Evolutionary conservation across 2,888 invertebrate species (phyloP).

Genomic region (Sphinx pinastri): DNA sequence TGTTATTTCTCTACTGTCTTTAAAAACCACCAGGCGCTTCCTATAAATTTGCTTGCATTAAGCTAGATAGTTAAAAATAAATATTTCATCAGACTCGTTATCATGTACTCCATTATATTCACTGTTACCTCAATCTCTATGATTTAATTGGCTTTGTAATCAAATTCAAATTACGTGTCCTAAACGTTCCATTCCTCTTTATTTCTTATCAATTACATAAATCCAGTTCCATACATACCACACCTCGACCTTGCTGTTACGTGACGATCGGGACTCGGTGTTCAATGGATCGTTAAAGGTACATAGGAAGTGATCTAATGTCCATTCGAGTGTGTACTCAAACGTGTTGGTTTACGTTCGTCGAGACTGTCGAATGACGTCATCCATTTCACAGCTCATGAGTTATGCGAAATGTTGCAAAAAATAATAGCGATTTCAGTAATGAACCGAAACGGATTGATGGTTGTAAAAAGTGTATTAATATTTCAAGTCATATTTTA

Average conservation of each 20-base stretch:
- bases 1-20: too few relatives aligned
- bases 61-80: too few relatives aligned
- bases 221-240: neutral
- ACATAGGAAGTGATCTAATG: slow-evolving; percentile 39
- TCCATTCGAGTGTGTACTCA: slow-evolving; percentile 30
- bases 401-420: neutral
- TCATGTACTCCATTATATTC: too few relatives aligned
- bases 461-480: slow-evolving; percentile 1
- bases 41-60: too few relatives aligned
- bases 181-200: neutral
- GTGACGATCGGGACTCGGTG: slow-evolving; percentile 18
- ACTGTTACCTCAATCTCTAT: neutral
- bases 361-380: neutral
- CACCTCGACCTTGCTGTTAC: slow-evolving; percentile 18
- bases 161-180: neutral
- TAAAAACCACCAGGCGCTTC: too few relatives aligned
- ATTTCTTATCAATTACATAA: slow-evolving; percentile 12
- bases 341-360: slow-evolving; percentile 29
- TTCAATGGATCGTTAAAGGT: slow-evolving; percentile 39
- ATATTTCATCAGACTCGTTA: too few relatives aligned
- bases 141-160: neutral
- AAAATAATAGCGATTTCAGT: neutral
- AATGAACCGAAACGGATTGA: slow-evolving; percentile 8
- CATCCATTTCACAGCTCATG: neutral
- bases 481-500: neutral